Conservation (phyloP, 2,113 vertebrate genomes). For the Lasiurus cinereus region DNA sequence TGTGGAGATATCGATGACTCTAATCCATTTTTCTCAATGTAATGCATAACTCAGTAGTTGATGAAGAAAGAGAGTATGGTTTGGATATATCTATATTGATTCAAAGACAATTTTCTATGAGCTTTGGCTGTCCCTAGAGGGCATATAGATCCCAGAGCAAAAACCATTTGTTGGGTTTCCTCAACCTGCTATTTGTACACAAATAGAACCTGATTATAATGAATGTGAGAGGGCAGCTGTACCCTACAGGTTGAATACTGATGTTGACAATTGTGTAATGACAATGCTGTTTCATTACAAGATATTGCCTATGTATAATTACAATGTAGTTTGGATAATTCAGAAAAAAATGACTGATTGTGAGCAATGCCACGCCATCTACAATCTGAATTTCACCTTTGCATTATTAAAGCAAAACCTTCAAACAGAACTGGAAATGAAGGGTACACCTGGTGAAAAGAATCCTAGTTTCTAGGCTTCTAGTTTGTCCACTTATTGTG, state of each 20-base stretch:
- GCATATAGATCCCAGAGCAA: slow-evolving; percentile 44
- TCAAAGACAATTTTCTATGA: slow-evolving; percentile 12
- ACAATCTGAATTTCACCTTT: slow-evolving; percentile 58
- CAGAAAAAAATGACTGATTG: slow-evolving; percentile 49
- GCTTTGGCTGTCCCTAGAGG: neutral
- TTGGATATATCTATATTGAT: neutral
- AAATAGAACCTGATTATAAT: slow-evolving; percentile 48
- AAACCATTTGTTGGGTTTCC: slow-evolving; percentile 20
- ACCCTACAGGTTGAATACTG: slow-evolving; percentile 47
- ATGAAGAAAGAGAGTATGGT: slow-evolving; percentile 29
- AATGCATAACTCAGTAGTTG: neutral
- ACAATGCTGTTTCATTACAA: slow-evolving; percentile 57
- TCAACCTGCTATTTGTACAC: slow-evolving; percentile 30
- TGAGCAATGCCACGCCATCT: slow-evolving; percentile 29
- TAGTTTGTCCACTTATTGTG: neutral
- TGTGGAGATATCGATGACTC: slow-evolving; percentile 16
- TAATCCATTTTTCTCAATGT: slow-evolving; percentile 22
- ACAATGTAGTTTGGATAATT: slow-evolving; percentile 59
- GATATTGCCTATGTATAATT: slow-evolving; percentile 53
- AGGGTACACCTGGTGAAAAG: neutral
- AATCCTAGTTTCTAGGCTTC: neutral
- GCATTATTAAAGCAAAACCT: slow-evolving; percentile 52
- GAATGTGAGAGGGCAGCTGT: slow-evolving; percentile 48
- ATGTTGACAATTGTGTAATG: slow-evolving; percentile 65
- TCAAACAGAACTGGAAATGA: slow-evolving; percentile 28